Evolutionary conservation across 1,140 invertebrate genomes (phyloP).

Genomic region (Cecropterus lyciades): DNA sequence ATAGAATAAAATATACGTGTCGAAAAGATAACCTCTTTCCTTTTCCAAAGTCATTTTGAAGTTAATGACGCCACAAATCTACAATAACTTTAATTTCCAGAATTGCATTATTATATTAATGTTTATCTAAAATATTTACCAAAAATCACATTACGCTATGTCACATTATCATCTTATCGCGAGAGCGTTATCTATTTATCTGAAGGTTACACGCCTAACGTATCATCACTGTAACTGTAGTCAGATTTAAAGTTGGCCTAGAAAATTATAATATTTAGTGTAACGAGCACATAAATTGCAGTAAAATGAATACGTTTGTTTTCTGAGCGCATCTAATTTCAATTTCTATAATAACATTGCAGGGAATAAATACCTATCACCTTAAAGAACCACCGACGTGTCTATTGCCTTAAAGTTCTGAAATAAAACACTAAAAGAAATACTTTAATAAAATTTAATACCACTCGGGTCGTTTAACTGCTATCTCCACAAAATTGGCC

Average conservation of each 20-base stretch:
- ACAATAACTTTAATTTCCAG: background rate
- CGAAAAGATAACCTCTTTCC: too few relatives aligned
- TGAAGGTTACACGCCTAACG: conserved; percentile 50
- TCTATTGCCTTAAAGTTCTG: background rate
- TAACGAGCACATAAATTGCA: background rate
- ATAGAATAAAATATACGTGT: too few relatives aligned
- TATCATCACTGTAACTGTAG: conserved; percentile 12
- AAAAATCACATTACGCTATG: conserved; percentile 47
- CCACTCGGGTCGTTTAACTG: conserved; percentile 10
- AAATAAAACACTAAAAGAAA: conserved; percentile 2
- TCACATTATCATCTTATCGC: conserved; percentile 59
- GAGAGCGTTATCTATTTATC: conserved; percentile 48
- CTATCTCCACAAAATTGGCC: conserved; percentile 10
- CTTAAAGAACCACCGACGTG: background rate
- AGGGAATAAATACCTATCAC: too few relatives aligned
- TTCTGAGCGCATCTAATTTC: too few relatives aligned
- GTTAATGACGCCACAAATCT: too few relatives aligned
- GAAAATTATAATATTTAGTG: conserved; percentile 4
- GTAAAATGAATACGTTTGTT: too few relatives aligned
- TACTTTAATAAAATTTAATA: conserved; percentile 10
- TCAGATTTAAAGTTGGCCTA: background rate
- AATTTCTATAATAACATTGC: too few relatives aligned
- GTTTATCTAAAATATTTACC: conserved; percentile 27
- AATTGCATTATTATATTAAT: background rate
- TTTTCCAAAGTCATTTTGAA: too few relatives aligned